These are phyloP conservation scores for Drosophila lutescens DNA, from an alignment of 2,888 invertebrate species.

Conservation along the genomic window DNA sequence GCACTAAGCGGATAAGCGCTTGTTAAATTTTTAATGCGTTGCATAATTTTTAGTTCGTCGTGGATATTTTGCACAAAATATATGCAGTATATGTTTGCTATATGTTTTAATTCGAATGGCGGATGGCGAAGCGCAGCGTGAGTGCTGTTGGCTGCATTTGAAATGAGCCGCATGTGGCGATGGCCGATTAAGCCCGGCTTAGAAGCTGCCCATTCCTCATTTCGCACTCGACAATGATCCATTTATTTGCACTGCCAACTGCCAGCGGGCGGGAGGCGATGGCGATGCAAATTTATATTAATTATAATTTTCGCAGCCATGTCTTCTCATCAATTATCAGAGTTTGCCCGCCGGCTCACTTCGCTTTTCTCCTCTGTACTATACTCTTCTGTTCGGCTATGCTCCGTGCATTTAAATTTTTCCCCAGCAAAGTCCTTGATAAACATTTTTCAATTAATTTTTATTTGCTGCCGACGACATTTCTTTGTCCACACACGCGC, in stretches of 20 bases:
- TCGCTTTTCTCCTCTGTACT: slow-evolving; percentile 1
- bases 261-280: slow-evolving; percentile 1
- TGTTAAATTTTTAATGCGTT: slow-evolving; percentile 78
- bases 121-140: slow-evolving; percentile 35
- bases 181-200: slow-evolving; percentile 30
- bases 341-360: slow-evolving; percentile 2
- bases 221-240: slow-evolving; percentile 30
- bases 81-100: slow-evolving; percentile 1
- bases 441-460: slow-evolving; percentile 80
- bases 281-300: slow-evolving; percentile 33
- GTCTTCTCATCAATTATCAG: slow-evolving; percentile 19
- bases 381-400: slow-evolving; percentile 4
- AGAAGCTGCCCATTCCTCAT: slow-evolving; percentile 12
- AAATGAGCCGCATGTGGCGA: slow-evolving; percentile 47
- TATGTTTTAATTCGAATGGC: slow-evolving; percentile 66
- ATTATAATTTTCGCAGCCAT: slow-evolving; percentile 42
- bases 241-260: slow-evolving; percentile 42
- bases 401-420: slow-evolving; percentile 60
- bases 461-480: slow-evolving; percentile 78
- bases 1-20: slow-evolving; percentile 78
- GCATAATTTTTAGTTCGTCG: slow-evolving; percentile 74
- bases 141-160: slow-evolving; percentile 51
- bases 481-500: slow-evolving; percentile 56
- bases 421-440: slow-evolving; percentile 73
- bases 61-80: slow-evolving; percentile 65